Evolutionary conservation across 2,797 vertebrate genomes (phyloP), one percentile per base, ranked within the genome.

Genomic region (Pelochelys cantorii): DNA sequence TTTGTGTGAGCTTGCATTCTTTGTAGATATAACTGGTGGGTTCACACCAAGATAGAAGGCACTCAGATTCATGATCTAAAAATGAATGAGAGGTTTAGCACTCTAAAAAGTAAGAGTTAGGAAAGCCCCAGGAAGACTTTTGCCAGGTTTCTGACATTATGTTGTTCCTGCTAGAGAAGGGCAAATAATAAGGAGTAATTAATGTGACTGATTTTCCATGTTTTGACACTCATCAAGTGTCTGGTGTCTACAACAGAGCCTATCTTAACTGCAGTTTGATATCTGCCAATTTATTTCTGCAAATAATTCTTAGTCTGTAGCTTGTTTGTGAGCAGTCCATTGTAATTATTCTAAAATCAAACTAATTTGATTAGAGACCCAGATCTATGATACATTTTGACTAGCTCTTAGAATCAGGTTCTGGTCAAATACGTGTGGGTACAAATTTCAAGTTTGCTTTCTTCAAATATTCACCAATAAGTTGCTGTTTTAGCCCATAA

Each of bases 1-100:
- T 89, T 75, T 82, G 60, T 74, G 86, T 90, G 82, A 88, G 85
- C 92, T 65, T 85, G 79, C 20, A 79, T 78, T 95, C 81, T 52
- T 68, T 34, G 27, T 82, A 93, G 87, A 88, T 15, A 11, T 29
- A 85, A 9, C n/a, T 23, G 55, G 42, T 31, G 81, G 11, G 31
- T 57, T 86, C 74, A 27, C 0, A 1, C 81, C 81, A 88, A 89
- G 27, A 81, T 79, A 92, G 59, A 22, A 57, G 81, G 83, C 0
- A 0, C 9, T 2, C 11, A 4, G 55, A 82, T 34, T 86, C 83
- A 60, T 10, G 5, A 37, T 42, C 55, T 29, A 29, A 15, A 60
- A 52, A 3, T 0, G 3, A 52, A 83, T 22, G 7, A 0, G 0
- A 3, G 11, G 6, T 7, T 62, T 37, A 34, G 79, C 20, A 77